Evolutionary conservation across 1,140 invertebrate genomes (phyloP).

Genomic region (Dendroctonus ponderosae): DNA sequence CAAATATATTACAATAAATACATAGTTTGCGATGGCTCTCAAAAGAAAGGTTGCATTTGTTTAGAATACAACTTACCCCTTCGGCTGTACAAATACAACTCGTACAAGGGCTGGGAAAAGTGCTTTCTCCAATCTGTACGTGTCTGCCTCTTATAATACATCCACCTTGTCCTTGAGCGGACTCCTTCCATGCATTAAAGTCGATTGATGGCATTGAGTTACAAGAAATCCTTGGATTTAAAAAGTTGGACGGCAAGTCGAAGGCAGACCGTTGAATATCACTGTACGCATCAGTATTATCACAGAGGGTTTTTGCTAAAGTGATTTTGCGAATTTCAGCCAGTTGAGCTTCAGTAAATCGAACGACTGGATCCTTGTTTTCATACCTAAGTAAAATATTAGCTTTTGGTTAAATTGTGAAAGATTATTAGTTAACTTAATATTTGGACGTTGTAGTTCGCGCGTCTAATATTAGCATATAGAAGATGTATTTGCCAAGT

Average conservation of each 20-base stretch:
- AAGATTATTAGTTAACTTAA: background rate
- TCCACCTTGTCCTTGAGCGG: slow-evolving; percentile 60
- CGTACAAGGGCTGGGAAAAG: slow-evolving; percentile 81
- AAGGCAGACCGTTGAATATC: slow-evolving; percentile 87
- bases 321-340: slow-evolving; percentile 88
- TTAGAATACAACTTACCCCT: slow-evolving; percentile 61
- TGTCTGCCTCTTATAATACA: slow-evolving; percentile 76
- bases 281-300: slow-evolving; percentile 83
- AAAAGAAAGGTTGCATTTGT: too few relatives aligned
- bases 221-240: slow-evolving; percentile 81
- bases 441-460: too few relatives aligned
- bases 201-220: slow-evolving; percentile 75
- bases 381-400: slow-evolving; percentile 68
- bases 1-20: too few relatives aligned
- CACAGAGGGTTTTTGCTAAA: slow-evolving; percentile 86
- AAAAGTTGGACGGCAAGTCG: slow-evolving; percentile 84
- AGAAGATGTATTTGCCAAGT: too few relatives aligned
- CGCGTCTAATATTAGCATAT: too few relatives aligned
- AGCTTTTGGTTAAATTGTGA: background rate
- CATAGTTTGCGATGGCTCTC: too few relatives aligned
- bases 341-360: slow-evolving; percentile 87
- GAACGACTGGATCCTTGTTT: slow-evolving; percentile 76
- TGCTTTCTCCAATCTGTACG: slow-evolving; percentile 75
- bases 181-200: slow-evolving; percentile 77
- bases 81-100: slow-evolving; percentile 81